Evolutionary conservation across 2,113 vertebrate species (phyloP).

Genomic region (Microcebus murinus): DNA sequence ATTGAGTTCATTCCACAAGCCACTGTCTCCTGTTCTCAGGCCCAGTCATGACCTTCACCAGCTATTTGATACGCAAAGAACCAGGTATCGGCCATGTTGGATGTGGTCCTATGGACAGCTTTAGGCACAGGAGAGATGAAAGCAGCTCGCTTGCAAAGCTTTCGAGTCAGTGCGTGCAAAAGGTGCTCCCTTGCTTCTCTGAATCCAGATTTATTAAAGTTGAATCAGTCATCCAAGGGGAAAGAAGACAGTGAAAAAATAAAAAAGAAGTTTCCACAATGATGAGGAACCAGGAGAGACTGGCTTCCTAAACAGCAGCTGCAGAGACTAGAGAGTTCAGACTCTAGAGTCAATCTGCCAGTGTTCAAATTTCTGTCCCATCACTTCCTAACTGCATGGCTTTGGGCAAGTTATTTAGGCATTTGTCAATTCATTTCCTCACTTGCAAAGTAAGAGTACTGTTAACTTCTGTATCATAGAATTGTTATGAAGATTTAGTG

Average conservation of each 20-base stretch:
- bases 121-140: background rate
- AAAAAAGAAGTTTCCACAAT: rapidly evolving
- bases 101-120: too few relatives aligned
- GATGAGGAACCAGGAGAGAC: background rate
- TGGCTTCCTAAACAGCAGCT: background rate
- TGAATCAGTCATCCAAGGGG: background rate
- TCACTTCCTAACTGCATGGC: background rate
- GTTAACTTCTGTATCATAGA: background rate
- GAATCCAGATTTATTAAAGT: background rate
- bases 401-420: background rate
- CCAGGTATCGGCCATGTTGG: background rate
- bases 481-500: background rate
- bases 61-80: background rate
- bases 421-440: background rate
- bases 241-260: background rate
- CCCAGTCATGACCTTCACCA: background rate
- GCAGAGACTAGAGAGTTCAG: background rate
- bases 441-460: background rate
- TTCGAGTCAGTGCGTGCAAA: rapidly evolving
- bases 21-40: slow-evolving; percentile 1
- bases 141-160: background rate
- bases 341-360: background rate
- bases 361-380: background rate
- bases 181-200: background rate
- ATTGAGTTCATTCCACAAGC: background rate